Conservation (phyloP, 2,113 vertebrate species). For the Protomyctophum bolini region DNA sequence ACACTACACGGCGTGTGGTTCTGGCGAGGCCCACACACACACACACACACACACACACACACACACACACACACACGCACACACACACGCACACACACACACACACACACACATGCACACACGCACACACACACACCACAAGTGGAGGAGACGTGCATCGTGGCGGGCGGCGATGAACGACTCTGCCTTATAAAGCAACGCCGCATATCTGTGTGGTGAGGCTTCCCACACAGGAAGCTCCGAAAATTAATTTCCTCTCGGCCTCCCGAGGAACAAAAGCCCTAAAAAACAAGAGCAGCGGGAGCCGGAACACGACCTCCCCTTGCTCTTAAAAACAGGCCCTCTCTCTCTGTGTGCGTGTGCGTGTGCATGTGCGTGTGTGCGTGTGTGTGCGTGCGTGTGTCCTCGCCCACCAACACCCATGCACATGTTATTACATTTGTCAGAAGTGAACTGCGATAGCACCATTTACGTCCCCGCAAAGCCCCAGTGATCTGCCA, state of each 20-base stretch:
- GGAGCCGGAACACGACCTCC: conserved; percentile 57
- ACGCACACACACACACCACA: conserved; percentile 13
- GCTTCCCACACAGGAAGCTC: conserved; percentile 60
- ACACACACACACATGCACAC: too few species aligned
- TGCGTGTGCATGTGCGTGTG: too few species aligned
- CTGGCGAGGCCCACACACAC: conserved; percentile 27
- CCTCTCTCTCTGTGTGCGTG: not conserved
- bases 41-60: too few species aligned
- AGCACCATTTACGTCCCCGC: conserved; percentile 46
- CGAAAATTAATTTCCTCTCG: conserved; percentile 57
- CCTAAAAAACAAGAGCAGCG: conserved; percentile 50
- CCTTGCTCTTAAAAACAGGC: conserved; percentile 23
- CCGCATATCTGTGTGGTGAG: conserved; percentile 12
- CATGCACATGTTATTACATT: conserved; percentile 57
- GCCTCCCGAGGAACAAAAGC: conserved; percentile 47
- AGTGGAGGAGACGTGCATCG: conserved; percentile 14
- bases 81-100: too few species aligned
- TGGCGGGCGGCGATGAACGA: not conserved
- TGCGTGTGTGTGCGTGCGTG: not conserved
- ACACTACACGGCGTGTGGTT: conserved; percentile 15
- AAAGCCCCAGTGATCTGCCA: conserved; percentile 22
- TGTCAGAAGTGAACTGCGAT: conserved; percentile 53
- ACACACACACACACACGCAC: too few species aligned
- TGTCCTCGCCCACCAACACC: conserved; percentile 29
- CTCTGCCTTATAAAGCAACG: conserved; percentile 15